Percentiles rank a stretch among this genome's conserved stretches.
Evolutionary conservation across 2,113 vertebrate species (phyloP).

Genomic region (Saguinus midas): DNA sequence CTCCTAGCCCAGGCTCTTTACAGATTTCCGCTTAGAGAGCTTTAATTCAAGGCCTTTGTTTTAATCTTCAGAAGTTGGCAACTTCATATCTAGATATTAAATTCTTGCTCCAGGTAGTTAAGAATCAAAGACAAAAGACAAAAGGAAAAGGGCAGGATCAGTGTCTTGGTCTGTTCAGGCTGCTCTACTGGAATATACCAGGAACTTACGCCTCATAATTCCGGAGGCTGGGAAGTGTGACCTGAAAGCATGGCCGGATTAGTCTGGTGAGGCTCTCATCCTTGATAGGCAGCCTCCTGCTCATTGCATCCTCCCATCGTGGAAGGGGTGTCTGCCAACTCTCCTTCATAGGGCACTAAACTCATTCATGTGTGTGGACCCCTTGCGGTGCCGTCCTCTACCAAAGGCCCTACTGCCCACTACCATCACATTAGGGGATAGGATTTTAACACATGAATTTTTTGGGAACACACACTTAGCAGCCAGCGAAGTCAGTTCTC

Average conservation of each 20-base stretch:
- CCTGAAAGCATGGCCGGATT: not conserved
- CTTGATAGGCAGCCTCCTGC: not conserved
- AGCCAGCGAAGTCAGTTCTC: not conserved
- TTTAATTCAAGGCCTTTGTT: not conserved
- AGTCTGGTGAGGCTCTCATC: not conserved
- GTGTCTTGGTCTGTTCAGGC: not conserved
- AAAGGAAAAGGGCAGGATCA: not conserved
- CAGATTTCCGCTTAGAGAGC: not conserved
- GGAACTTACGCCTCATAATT: not conserved
- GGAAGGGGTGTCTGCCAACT: not conserved
- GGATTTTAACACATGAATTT: not conserved
- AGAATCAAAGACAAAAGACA: not conserved
- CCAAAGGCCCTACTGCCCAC: not conserved
- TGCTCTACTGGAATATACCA: not conserved
- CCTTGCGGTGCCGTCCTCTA: not conserved
- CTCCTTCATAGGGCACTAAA: not conserved
- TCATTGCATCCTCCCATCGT: too few relatives aligned
- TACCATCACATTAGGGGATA: not conserved
- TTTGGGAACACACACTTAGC: not conserved
- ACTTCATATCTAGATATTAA: not conserved
- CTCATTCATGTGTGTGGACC: not conserved
- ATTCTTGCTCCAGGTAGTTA: not conserved
- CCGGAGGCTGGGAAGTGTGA: not conserved
- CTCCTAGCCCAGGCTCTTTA: not conserved
- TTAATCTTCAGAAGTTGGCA: not conserved